Percentiles rank a stretch among this genome's conserved stretches.
These are phyloP conservation scores for Amphipyra tragopoginis DNA, from an alignment of 2,888 invertebrate species.

Conservation along the genomic window DNA sequence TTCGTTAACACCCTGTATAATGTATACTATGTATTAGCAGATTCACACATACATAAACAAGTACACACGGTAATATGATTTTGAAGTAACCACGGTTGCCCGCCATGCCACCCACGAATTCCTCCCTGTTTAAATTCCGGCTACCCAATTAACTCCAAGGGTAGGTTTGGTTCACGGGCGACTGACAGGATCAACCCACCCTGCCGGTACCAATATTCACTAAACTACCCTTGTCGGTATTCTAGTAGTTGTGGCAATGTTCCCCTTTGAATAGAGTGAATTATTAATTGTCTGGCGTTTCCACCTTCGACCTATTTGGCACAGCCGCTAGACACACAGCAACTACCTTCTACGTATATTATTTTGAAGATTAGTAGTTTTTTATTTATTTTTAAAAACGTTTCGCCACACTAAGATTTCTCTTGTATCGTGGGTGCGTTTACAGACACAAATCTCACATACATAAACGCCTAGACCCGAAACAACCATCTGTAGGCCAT, in stretches of 20 bases:
- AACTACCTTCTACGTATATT: no score
- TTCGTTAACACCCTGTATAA: no score
- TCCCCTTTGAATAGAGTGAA: background rate
- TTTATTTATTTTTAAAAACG: no score
- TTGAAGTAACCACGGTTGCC: background rate
- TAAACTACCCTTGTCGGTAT: no score
- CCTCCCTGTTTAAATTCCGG: background rate
- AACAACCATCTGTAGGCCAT: no score
- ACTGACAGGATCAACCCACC: background rate
- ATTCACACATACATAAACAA: background rate
- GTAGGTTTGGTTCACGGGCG: background rate
- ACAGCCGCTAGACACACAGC: no score
- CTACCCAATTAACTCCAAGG: conserved; percentile 11
- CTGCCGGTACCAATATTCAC: background rate
- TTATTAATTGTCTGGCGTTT: background rate
- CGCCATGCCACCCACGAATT: conserved; percentile 3
- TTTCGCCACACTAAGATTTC: no score
- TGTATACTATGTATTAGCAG: background rate
- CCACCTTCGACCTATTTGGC: no score
- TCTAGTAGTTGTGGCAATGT: background rate
- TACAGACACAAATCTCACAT: no score
- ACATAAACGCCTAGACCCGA: no score
- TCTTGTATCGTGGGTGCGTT: no score
- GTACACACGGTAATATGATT: background rate
- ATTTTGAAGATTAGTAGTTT: no score